phyloP scores from a whole-genome alignment of 1,140 invertebrate genomes.

The Chlorops oryzae region DNA sequence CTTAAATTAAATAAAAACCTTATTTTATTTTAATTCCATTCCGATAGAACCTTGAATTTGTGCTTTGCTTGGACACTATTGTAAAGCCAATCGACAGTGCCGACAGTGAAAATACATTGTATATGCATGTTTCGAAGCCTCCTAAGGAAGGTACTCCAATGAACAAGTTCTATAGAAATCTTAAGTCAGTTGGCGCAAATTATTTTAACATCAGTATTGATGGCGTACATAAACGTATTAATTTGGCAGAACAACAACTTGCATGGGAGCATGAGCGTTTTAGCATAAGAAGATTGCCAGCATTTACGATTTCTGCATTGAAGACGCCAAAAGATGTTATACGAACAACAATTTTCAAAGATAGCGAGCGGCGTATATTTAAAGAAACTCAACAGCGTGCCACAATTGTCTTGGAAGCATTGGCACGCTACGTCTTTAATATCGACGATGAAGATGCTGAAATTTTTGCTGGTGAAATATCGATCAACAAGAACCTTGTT shows the following conservation, averaged over 20 bases:
- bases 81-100: constrained; percentile 51
- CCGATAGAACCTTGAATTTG: constrained; percentile 73
- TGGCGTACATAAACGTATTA: constrained; percentile 94
- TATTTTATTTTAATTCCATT: not conserved
- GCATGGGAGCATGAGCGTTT: constrained; percentile 98
- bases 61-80: constrained; percentile 87
- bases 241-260: constrained; percentile 85
- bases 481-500: constrained; percentile 33
- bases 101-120: constrained; percentile 54
- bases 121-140: constrained; percentile 93
- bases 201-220: constrained; percentile 57
- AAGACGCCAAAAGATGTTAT: constrained; percentile 58
- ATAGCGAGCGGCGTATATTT: constrained; percentile 37
- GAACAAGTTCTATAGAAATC: constrained; percentile 63
- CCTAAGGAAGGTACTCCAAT: constrained; percentile 79
- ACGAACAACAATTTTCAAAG: constrained; percentile 57
- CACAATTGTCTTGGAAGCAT: constrained; percentile 70
- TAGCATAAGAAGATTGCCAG: constrained; percentile 83
- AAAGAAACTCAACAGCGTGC: constrained; percentile 55
- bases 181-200: constrained; percentile 54
- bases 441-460: constrained; percentile 42
- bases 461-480: constrained; percentile 32
- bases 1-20: not conserved
- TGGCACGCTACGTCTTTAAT: constrained; percentile 83
- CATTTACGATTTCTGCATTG: constrained; percentile 82